Base-by-base conservation (phyloP, 2,888 invertebrate genomes). In the Nymphalis urticae region DNA sequence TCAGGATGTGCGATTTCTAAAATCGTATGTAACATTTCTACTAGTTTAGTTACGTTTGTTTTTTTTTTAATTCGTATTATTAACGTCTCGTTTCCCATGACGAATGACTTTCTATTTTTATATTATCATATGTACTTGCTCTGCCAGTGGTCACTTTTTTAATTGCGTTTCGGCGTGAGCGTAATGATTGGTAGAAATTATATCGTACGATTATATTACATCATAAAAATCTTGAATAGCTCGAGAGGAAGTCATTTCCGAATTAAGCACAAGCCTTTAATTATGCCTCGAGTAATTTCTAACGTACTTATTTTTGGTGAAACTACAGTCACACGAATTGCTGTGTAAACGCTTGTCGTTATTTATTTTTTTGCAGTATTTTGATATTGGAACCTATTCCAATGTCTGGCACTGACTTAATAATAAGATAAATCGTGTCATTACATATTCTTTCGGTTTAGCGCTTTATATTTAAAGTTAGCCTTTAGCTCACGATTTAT, bases 91-190 rank as follows among this genome's bases (percentile, higher is more conserved):
- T 62, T 70, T 64, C 64, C 59, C 69, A 69, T 70, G 64, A 42
- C 42, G 42, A 69, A 69, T 70, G 70, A 86, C 89, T 89, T 90
- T 90, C 89, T 87, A 87, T 87, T 87, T 87, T 83, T 76, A 79
- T 82, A 80, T 80, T 80, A 79, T 81, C 80, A 80, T 69, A 71
- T 73, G 73, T 78, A 76, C 76, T 73, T 75, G 73, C 72, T 66
- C 62, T 70, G 69, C 60, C 62, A 48, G 62, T 63, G 61, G 67
- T 56, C 19, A 64, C 60, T 68, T 81, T 81, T 82, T 83, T 82
- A 83, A 86, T 85, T 86, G 79, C 78, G 79, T 84, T 85, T 79
- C 77, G 82, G 68, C 81, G 82, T 84, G 82, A 85, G 82, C 71
- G 76, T 64, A 70, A 58, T 82, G 76, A 79, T 78, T 75, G 75